Evolutionary conservation across 23 tunicate genomes (phyloP).

Genomic region (Clavelina lepadiformis): DNA sequence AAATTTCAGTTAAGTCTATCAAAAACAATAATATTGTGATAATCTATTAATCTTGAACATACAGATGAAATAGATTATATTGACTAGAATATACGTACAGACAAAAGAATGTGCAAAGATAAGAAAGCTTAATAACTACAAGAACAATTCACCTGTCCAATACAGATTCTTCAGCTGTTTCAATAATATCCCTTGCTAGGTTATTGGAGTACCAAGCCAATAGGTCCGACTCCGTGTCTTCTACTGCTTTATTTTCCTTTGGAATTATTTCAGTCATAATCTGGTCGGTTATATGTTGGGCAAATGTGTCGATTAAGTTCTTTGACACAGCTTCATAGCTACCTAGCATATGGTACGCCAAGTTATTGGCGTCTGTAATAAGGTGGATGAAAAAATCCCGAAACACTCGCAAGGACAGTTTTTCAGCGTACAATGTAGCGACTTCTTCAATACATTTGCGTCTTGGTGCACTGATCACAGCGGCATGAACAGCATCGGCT

Average conservation of each 20-base stretch:
- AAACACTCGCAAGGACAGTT: constrained; percentile 18
- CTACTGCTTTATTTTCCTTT: neutral
- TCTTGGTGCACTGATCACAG: neutral
- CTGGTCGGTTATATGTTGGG: constrained; percentile 9
- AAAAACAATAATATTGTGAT: no score
- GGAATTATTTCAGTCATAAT: constrained; percentile 15
- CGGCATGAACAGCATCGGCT: neutral
- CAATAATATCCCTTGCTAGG: neutral
- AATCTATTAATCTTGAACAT: no score
- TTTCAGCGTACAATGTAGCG: constrained; percentile 17
- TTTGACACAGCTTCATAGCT: constrained; percentile 31
- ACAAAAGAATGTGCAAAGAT: no score
- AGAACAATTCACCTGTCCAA: no score
- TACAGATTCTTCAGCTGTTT: neutral
- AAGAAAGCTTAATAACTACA: no score
- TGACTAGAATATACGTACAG: no score
- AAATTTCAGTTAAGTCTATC: no score
- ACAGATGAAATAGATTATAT: no score
- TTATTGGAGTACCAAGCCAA: neutral
- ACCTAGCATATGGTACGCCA: constrained; percentile 23
- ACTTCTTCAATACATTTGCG: neutral
- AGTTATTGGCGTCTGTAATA: constrained; percentile 15
- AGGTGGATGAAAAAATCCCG: constrained; percentile 21
- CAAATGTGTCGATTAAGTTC: constrained; percentile 16
- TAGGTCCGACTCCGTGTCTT: constrained; percentile 1